phyloP scores from a whole-genome alignment of 2,113 vertebrate species.

The Isurus oxyrinchus region DNA sequence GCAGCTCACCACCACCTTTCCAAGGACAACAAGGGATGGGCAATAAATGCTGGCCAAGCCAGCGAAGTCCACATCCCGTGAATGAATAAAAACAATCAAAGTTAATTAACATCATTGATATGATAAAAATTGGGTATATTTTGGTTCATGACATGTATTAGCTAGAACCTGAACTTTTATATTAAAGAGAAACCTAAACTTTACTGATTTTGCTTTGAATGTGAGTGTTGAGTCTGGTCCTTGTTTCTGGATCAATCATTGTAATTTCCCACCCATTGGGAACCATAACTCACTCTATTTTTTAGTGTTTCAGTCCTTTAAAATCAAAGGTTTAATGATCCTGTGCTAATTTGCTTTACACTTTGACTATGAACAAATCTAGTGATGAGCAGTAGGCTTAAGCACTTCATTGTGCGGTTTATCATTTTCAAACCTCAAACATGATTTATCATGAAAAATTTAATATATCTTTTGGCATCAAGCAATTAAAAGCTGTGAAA shows the following conservation, averaged over 20 bases:
- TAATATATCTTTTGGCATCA: not conserved
- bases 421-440: not conserved
- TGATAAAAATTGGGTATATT: not conserved
- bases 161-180: not conserved
- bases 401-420: not conserved
- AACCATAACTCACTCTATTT: not conserved
- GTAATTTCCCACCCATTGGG: not conserved
- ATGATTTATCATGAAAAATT: not conserved
- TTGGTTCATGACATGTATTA: not conserved
- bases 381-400: not conserved
- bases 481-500: not conserved
- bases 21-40: too few species aligned
- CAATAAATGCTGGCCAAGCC: too few species aligned
- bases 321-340: slow-evolving; percentile 20
- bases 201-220: not conserved
- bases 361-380: not conserved
- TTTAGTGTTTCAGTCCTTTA: not conserved
- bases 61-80: too few species aligned
- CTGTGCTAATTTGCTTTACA: not conserved
- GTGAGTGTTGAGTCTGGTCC: not conserved
- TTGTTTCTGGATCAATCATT: not conserved
- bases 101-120: not conserved
- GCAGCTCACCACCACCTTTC: too few species aligned
- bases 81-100: not conserved
- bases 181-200: not conserved